Percentiles rank a stretch among this genome's conserved stretches.
Conservation (phyloP, 2,888 invertebrate genomes). For the Chrysolina oricalcia region DNA sequence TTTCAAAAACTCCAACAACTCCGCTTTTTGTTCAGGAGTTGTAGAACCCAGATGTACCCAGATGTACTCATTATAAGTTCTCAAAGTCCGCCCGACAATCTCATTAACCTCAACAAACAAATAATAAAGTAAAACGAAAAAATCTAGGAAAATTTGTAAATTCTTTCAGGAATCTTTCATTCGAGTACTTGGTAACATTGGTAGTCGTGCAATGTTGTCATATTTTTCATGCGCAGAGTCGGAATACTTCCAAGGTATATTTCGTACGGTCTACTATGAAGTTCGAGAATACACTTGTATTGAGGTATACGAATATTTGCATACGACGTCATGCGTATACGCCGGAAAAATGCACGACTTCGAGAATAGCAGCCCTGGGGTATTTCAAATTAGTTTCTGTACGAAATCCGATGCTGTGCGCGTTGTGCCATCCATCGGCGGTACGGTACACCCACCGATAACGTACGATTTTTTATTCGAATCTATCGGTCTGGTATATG, state of each 20-base stretch:
- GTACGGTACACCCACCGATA: too few species aligned
- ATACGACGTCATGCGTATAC: slow-evolving; percentile 17
- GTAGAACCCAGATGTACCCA: not conserved
- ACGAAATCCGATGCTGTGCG: too few species aligned
- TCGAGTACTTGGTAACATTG: not conserved
- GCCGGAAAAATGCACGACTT: not conserved
- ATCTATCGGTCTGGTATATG: too few species aligned
- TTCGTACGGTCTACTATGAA: not conserved
- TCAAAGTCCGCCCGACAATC: not conserved
- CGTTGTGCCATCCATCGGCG: too few species aligned
- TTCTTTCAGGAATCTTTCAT: not conserved
- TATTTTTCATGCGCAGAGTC: not conserved
- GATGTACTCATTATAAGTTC: not conserved
- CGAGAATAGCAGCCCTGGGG: slow-evolving; percentile 5
- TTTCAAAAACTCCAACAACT: slow-evolving; percentile 29
- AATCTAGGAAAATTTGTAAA: not conserved
- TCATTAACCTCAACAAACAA: too few species aligned
- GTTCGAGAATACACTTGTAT: slow-evolving; percentile 5
- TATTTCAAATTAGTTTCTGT: too few species aligned
- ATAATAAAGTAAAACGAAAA: too few species aligned
- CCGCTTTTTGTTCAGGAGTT: slow-evolving; percentile 20
- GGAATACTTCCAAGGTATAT: not conserved
- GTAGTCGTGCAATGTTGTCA: not conserved
- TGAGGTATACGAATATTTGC: slow-evolving; percentile 4
- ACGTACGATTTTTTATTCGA: too few species aligned